phyloP scores from a whole-genome alignment of 2,113 vertebrate genomes.

The Eptesicus fuscus region DNA sequence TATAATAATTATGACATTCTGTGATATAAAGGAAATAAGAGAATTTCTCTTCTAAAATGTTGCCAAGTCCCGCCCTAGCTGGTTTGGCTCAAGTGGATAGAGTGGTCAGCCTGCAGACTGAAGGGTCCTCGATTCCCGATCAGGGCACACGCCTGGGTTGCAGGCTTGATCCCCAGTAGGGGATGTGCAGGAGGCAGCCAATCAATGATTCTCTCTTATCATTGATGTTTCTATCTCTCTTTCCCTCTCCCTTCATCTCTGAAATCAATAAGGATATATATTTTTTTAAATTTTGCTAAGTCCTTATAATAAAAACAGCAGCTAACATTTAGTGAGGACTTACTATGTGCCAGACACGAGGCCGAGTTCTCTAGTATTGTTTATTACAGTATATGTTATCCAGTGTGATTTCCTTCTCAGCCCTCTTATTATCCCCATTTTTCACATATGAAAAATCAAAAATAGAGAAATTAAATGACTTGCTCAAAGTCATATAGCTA shows the following conservation, averaged over 20 bases:
- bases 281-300: too few species aligned
- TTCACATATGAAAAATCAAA: background rate
- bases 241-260: background rate
- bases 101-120: too few species aligned
- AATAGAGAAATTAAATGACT: background rate
- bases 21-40: background rate
- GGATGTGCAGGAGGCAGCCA: too few species aligned
- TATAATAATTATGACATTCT: background rate
- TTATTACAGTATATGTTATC: background rate
- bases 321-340: background rate
- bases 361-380: background rate
- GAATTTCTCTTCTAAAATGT: background rate
- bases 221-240: background rate
- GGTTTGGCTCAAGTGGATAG: too few species aligned
- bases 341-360: background rate
- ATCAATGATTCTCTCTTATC: too few species aligned
- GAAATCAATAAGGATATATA: too few species aligned
- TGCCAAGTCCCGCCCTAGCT: background rate
- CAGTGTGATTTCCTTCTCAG: background rate
- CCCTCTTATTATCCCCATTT: background rate
- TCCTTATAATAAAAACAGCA: conserved; percentile 17
- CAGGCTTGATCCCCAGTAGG: too few species aligned
- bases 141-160: too few species aligned
- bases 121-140: too few species aligned
- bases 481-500: background rate